These are phyloP conservation scores for Arremon brunneinucha DNA, from an alignment of 2,797 vertebrate genomes.

Conservation along the genomic window DNA sequence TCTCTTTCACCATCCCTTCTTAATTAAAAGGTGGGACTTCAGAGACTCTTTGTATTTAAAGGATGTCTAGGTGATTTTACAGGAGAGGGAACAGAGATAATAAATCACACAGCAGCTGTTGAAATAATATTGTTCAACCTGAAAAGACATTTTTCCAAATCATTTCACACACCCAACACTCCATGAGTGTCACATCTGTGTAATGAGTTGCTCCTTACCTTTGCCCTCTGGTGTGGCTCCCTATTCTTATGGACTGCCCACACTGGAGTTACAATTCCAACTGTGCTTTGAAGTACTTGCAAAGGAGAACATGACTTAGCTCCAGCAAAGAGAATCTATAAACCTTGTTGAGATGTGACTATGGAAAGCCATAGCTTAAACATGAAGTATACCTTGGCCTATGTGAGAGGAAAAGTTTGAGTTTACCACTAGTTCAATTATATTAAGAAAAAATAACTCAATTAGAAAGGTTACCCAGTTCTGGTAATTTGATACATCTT, in stretches of 20 bases:
- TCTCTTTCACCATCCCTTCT: neutral
- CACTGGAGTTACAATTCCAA: neutral
- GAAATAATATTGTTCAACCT: slow-evolving; percentile 39
- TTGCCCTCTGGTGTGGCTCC: neutral
- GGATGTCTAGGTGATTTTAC: slow-evolving; percentile 37
- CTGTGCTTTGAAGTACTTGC: neutral
- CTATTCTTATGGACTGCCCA: neutral
- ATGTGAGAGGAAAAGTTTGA: neutral
- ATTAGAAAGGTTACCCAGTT: neutral
- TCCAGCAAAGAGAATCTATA: neutral
- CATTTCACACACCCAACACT: slow-evolving; percentile 16
- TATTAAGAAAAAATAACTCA: neutral
- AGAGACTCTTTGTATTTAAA: slow-evolving; percentile 50
- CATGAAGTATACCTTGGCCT: neutral
- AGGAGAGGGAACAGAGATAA: slow-evolving; percentile 29
- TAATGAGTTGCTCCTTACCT: neutral
- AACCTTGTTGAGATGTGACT: neutral
- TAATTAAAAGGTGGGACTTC: slow-evolving; percentile 58
- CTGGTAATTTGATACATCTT: neutral
- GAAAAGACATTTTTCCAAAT: slow-evolving; percentile 40
- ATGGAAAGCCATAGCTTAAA: neutral
- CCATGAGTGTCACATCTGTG: neutral
- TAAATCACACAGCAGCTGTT: slow-evolving; percentile 48
- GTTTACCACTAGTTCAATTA: neutral
- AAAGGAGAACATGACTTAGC: neutral